Evolutionary conservation across 2,113 vertebrate species (phyloP), one percentile per base, ranked within the genome.

Genomic region (Indri indri): DNA sequence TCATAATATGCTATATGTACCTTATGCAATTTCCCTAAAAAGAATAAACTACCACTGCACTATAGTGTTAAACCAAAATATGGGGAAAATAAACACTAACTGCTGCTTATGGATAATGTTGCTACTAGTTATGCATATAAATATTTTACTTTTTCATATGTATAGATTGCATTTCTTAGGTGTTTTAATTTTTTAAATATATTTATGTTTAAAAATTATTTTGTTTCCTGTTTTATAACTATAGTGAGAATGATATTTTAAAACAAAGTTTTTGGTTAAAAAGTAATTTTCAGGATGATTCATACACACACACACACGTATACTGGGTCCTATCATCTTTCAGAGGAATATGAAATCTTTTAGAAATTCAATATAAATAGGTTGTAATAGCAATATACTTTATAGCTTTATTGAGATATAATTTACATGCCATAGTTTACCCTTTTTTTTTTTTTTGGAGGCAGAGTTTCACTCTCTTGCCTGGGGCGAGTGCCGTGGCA

Each of bases 141-240:
- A 96, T 95, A 86, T 92, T 34, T 96, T 93, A 97, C 89, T 91
- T 98, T 98, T 98, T 97, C 97, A 79, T 98, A 97, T 98, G 91
- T 98, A 98, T 98, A 83, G 30, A 97, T 98, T 97, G 97, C 98
- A 98, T 98, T 99, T 99, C 97, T 96, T 97, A 97, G 47, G 91
- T 98, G 95, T 96, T 97, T 98, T 98, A 98, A 98, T 98, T 98
- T 98, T 97, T 98, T 95, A 98, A 98, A 93, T 98, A 97, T 98
- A 98, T 96, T 98, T 98, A 96, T 88, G 73, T 98, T 98, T 98
- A 98, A 97, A 96, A 92, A 97, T 93, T 97, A 84, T 77, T 95
- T 97, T 98, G 91, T 96, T 97, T 97, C 95, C 65, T 98, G 23
- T 95, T 91, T 94, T 97, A 66, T 90, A 84, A 92, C 81, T 82